Percentiles rank a stretch among this genome's conserved stretches.
Conservation (phyloP, 2,797 vertebrate species). For the Stomatorhinus walkeri region DNA sequence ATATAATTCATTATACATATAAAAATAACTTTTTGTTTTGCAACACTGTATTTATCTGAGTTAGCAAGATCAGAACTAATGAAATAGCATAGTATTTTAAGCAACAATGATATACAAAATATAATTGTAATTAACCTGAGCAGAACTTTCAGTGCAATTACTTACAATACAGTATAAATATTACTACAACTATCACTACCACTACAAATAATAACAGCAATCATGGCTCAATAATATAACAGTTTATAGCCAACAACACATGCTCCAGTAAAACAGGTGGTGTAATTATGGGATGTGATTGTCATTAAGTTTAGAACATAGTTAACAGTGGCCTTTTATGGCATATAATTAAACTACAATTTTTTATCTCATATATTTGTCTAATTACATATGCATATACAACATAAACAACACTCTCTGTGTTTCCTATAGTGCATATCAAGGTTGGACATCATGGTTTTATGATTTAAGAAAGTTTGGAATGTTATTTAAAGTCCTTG, state of each 20-base stretch:
- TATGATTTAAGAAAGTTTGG: not conserved
- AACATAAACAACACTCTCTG: not conserved
- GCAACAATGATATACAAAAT: not conserved
- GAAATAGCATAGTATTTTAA: not conserved
- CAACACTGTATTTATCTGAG: not conserved
- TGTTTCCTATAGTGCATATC: not conserved
- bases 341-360: slow-evolving; percentile 50
- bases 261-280: slow-evolving; percentile 95
- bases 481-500: not conserved
- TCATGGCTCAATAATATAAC: slow-evolving; percentile 86
- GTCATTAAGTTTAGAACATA: slow-evolving; percentile 97
- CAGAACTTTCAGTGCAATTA: not conserved
- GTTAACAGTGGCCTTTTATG: slow-evolving; percentile 93
- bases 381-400: not conserved
- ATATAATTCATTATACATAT: not conserved
- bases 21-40: not conserved
- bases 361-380: slow-evolving; percentile 1
- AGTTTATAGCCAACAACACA: slow-evolving; percentile 86
- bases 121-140: not conserved
- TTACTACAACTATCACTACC: not conserved
- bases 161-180: not conserved
- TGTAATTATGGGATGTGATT: slow-evolving; percentile 94
- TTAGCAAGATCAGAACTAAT: not conserved
- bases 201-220: slow-evolving; percentile 89
- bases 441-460: not conserved